These are phyloP conservation scores for Tolypeutes matacus DNA, from an alignment of 2,797 vertebrate species.

Conservation along the genomic window DNA sequence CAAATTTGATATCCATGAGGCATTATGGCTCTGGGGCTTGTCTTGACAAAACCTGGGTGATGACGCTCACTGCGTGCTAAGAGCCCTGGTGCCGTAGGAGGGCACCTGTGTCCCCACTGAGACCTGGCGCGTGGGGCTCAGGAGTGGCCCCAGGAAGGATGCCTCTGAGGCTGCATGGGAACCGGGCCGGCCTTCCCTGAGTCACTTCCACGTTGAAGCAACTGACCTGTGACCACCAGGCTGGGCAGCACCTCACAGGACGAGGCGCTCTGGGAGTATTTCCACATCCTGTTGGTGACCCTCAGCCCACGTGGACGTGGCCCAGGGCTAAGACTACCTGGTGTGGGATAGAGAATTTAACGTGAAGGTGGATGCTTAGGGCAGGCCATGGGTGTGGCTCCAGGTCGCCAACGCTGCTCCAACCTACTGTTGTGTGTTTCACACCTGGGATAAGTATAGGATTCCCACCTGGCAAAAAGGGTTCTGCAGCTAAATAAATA, in stretches of 20 bases:
- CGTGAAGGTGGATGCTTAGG: neutral
- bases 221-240: neutral
- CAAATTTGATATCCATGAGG: neutral
- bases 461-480: neutral
- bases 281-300: neutral
- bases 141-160: no score
- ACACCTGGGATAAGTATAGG: no score
- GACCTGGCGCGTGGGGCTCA: neutral
- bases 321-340: accelerated
- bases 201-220: neutral
- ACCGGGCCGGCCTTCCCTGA: no score
- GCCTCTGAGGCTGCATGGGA: no score
- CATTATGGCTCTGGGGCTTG: neutral
- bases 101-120: accelerated
- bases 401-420: neutral
- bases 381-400: neutral
- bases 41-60: neutral
- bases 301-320: neutral
- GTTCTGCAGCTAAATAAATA: neutral
- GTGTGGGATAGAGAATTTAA: neutral
- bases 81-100: neutral
- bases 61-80: neutral
- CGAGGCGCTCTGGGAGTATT: neutral
- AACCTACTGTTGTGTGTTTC: no score
- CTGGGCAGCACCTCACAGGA: accelerated